A percentile compares a stretch with the other conserved stretches of the same genome.
phyloP scores from a whole-genome alignment of 2,113 vertebrate genomes.

The Nyctibius bracteatus region DNA sequence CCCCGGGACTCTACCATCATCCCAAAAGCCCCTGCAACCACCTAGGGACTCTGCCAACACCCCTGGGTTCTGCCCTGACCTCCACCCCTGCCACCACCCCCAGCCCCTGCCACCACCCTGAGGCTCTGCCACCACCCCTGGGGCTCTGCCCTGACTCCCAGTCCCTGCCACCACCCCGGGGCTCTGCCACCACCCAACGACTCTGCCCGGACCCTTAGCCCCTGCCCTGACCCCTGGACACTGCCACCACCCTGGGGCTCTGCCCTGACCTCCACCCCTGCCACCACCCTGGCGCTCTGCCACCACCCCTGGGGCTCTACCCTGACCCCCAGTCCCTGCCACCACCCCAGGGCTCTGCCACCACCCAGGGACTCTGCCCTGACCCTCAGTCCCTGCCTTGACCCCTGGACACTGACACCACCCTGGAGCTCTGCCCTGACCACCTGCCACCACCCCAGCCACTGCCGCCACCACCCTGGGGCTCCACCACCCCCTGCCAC shows the following conservation, averaged over 20 bases:
- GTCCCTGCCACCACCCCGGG: background rate
- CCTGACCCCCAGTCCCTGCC: too few relatives aligned
- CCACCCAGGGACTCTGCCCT: background rate
- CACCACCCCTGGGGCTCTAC: too few relatives aligned
- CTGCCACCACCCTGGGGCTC: background rate
- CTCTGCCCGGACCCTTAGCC: background rate
- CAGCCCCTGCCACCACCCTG: background rate
- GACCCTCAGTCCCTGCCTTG: too few relatives aligned
- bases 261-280: background rate
- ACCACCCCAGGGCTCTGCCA: too few relatives aligned
- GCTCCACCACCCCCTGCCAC: too few relatives aligned
- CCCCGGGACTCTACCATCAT: background rate
- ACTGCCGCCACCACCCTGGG: background rate
- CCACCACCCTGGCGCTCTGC: too few relatives aligned
- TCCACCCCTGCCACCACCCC: background rate
- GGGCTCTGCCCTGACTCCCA: background rate
- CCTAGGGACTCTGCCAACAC: background rate
- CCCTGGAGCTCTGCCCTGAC: background rate
- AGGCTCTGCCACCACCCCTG: too few relatives aligned
- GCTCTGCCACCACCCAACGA: background rate
- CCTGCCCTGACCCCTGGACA: background rate
- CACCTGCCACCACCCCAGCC: background rate
- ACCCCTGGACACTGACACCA: background rate
- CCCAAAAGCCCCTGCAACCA: too few relatives aligned
- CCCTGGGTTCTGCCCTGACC: background rate